These are phyloP conservation scores for Rhopalosiphum padi DNA, from an alignment of 1,140 invertebrate species.

Conservation along the genomic window DNA sequence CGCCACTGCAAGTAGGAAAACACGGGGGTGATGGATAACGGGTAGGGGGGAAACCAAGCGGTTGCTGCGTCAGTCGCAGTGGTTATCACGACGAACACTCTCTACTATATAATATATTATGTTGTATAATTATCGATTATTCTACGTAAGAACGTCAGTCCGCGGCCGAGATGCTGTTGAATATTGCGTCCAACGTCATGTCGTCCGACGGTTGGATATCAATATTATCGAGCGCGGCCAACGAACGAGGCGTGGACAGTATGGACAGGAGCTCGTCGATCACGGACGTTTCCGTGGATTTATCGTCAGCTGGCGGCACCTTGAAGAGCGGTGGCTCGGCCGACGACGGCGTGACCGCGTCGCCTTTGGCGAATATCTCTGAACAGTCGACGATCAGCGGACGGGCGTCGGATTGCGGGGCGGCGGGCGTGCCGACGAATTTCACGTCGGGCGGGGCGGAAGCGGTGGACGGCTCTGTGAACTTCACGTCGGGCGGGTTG, in stretches of 20 bases:
- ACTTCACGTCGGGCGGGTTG: background rate
- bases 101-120: no score
- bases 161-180: background rate
- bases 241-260: background rate
- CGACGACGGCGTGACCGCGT: background rate
- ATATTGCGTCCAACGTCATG: background rate
- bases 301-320: background rate
- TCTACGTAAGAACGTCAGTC: background rate
- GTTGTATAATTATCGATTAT: no score
- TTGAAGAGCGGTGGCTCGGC: background rate
- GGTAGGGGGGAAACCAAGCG: no score
- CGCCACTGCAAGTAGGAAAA: background rate
- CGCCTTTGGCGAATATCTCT: background rate
- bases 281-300: background rate
- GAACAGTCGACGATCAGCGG: constrained; percentile 33
- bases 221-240: background rate
- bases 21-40: background rate
- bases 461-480: background rate
- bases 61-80: background rate
- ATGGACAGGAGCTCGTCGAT: background rate
- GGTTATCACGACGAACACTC: background rate
- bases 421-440: background rate
- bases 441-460: background rate
- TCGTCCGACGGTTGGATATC: background rate
- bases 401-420: background rate